Percentiles rank a stretch among this genome's conserved stretches.
These are phyloP conservation scores for Rhinopomastus cyanomelas DNA, from an alignment of 2,113 vertebrate species.

Conservation along the genomic window DNA sequence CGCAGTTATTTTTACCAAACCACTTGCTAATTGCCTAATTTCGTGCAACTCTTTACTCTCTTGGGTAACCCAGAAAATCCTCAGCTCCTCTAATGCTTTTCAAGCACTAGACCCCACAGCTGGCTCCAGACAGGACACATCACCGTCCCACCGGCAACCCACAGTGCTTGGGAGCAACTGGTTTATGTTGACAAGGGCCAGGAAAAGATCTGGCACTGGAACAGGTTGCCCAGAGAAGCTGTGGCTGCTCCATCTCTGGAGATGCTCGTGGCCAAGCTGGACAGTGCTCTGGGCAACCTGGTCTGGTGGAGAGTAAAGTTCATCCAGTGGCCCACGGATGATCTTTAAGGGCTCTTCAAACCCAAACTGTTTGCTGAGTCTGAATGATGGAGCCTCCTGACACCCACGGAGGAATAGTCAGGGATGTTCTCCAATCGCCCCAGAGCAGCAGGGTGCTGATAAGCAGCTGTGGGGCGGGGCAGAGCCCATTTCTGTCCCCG, in stretches of 20 bases:
- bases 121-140: not conserved
- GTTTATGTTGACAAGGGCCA: accelerated
- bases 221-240: too few species aligned
- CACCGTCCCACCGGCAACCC: accelerated
- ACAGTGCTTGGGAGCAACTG: not conserved
- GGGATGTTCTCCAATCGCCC: too few species aligned
- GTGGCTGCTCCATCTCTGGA: too few species aligned
- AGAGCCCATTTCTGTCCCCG: not conserved
- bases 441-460: too few species aligned
- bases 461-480: accelerated
- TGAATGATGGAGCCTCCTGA: too few species aligned
- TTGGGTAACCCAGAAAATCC: not conserved
- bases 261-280: too few species aligned
- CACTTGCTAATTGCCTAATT: not conserved
- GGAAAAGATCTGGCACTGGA: not conserved
- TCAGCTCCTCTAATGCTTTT: not conserved
- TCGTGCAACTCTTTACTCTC: not conserved
- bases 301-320: too few species aligned
- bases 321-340: too few species aligned
- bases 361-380: too few species aligned
- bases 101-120: not conserved
- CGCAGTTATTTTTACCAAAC: not conserved
- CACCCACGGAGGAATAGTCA: too few species aligned
- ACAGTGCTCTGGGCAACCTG: too few species aligned
- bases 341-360: too few species aligned